These are phyloP conservation scores for Noturus placidus DNA, from an alignment of 2,113 vertebrate genomes.

Conservation along the genomic window DNA sequence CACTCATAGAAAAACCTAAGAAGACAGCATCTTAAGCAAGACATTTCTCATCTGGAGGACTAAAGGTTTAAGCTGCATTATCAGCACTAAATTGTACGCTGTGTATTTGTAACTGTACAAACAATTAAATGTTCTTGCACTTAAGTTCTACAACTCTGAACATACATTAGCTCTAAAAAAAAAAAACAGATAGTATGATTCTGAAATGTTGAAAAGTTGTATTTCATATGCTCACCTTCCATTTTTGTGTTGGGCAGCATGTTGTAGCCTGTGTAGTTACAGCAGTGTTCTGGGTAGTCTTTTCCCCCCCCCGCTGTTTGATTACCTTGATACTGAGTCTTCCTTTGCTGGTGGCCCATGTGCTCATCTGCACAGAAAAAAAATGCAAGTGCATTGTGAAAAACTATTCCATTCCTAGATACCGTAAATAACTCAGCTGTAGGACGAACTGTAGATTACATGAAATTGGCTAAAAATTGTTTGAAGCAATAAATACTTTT, in stretches of 20 bases:
- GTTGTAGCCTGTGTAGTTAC: constrained; percentile 75
- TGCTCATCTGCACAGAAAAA: constrained; percentile 69
- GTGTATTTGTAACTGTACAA: neutral
- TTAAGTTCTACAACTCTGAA: neutral
- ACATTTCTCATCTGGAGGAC: neutral
- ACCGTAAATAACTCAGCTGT: neutral
- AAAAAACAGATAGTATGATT: neutral
- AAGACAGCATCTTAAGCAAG: neutral
- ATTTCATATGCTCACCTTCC: constrained; percentile 73
- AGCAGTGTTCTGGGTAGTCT: constrained; percentile 69
- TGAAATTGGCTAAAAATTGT: neutral
- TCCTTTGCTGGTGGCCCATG: constrained; percentile 74
- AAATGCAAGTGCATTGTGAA: neutral
- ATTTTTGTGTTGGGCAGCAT: constrained; percentile 72
- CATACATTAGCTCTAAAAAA: neutral
- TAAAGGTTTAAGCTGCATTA: neutral
- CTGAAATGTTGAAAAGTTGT: neutral
- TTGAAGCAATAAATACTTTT: neutral
- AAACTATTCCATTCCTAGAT: neutral
- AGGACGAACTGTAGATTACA: neutral
- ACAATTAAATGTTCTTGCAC: neutral
- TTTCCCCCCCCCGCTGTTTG: constrained; percentile 62
- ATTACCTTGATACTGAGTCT: constrained; percentile 67
- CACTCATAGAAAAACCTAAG: neutral
- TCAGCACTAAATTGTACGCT: neutral